These are phyloP conservation scores for Drosophila merina DNA, from an alignment of 2,888 invertebrate species.

Conservation along the genomic window DNA sequence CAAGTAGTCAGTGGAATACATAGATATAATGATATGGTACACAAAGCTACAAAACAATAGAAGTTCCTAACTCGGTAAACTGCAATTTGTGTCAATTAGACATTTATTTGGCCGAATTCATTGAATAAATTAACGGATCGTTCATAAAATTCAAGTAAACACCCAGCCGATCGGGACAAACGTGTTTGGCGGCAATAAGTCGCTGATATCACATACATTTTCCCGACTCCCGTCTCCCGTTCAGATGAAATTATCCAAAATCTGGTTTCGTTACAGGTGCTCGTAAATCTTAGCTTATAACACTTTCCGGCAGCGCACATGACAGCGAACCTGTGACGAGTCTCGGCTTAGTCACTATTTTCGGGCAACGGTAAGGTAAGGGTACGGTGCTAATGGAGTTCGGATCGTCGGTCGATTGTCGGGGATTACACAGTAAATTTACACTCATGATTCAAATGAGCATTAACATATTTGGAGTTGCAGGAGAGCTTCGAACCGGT, in stretches of 20 bases:
- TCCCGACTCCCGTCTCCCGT: conserved; percentile 7
- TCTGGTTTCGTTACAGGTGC: conserved; percentile 46
- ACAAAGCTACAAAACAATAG: conserved; percentile 40
- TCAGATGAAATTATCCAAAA: conserved; percentile 15
- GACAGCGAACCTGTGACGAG: conserved; percentile 31
- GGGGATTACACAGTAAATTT: conserved; percentile 49
- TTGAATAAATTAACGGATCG: conserved; percentile 62
- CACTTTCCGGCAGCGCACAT: conserved; percentile 62
- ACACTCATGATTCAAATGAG: conserved; percentile 59
- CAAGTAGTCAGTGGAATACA: not conserved
- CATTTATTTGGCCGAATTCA: conserved; percentile 45
- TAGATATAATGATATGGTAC: conserved; percentile 43
- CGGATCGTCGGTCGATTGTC: conserved; percentile 20
- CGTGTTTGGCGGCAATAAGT: conserved; percentile 48
- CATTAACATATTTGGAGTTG: conserved; percentile 4
- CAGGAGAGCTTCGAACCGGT: conserved; percentile 53
- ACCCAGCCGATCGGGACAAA: conserved; percentile 45
- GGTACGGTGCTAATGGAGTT: conserved; percentile 52
- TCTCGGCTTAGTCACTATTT: conserved; percentile 55
- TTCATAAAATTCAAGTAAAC: conserved; percentile 46
- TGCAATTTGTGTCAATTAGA: conserved; percentile 47
- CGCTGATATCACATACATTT: conserved; percentile 17
- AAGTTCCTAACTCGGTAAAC: conserved; percentile 31
- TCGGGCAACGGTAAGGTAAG: conserved; percentile 23
- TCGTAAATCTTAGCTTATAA: conserved; percentile 54